These are phyloP conservation scores for Mercenaria mercenaria DNA, from an alignment of 1,140 invertebrate species.

Conservation along the genomic window DNA sequence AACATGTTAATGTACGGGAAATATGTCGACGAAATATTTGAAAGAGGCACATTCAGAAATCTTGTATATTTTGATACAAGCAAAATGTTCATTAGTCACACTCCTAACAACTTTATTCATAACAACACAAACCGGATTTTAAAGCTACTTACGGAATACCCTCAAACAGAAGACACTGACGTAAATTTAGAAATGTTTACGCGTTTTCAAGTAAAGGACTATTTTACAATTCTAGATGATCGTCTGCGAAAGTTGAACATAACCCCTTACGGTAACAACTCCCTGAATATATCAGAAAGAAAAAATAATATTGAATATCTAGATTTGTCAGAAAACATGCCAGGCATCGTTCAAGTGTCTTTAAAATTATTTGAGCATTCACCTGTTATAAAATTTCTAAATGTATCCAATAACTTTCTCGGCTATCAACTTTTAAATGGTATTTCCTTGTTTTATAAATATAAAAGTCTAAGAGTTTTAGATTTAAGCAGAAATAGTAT, in stretches of 20 bases:
- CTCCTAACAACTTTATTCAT: not conserved
- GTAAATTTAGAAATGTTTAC: not conserved
- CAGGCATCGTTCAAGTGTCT: not conserved
- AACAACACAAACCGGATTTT: not conserved
- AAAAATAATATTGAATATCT: not conserved
- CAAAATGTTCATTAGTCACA: not conserved
- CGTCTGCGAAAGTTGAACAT: not conserved
- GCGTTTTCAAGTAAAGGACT: not conserved
- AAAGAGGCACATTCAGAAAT: not conserved
- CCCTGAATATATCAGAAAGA: not conserved
- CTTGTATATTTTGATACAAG: not conserved
- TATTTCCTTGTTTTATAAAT: not conserved
- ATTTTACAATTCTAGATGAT: not conserved
- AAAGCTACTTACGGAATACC: not conserved
- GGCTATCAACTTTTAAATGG: not conserved
- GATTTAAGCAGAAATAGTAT: not conserved
- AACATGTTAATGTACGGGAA: slow-evolving; percentile 1
- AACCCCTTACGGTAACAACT: not conserved
- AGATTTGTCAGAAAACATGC: not conserved
- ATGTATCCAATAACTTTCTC: not conserved
- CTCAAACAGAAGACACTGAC: not conserved
- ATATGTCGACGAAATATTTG: not conserved
- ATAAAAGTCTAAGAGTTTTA: not conserved
- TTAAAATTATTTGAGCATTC: not conserved
- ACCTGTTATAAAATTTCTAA: not conserved